Evolutionary conservation across 2,113 vertebrate genomes (phyloP).

Genomic region (Glaucidium brasilianum): DNA sequence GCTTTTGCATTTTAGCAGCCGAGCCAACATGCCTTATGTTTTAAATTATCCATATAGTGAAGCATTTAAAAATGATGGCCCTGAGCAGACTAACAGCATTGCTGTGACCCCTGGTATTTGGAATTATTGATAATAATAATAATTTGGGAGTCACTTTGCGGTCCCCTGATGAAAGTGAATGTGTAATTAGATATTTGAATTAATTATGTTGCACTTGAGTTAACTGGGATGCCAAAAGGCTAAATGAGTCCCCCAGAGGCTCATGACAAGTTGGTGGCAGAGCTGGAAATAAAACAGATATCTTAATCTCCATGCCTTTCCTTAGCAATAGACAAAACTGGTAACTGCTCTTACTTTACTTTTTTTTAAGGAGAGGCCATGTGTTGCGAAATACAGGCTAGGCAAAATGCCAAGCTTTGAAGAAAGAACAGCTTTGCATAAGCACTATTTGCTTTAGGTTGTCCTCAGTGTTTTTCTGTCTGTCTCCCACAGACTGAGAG

Average conservation of each 20-base stretch:
- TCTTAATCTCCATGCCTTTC: background rate
- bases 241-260: background rate
- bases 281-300: background rate
- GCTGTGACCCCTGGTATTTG: background rate
- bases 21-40: background rate
- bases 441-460: background rate
- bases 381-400: background rate
- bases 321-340: background rate
- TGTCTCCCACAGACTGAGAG: background rate
- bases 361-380: background rate
- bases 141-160: background rate
- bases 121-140: background rate
- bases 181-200: conserved; percentile 14
- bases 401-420: background rate
- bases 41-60: background rate
- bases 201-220: background rate
- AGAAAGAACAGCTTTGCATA: background rate
- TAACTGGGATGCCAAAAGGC: conserved; percentile 1
- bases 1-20: background rate
- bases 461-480: background rate
- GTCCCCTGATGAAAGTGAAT: background rate
- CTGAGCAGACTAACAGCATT: background rate
- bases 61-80: background rate
- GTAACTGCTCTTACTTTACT: background rate
- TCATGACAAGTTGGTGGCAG: background rate